Evolutionary conservation across 2,113 vertebrate genomes (phyloP).

Genomic region (Ochotona princeps): DNA sequence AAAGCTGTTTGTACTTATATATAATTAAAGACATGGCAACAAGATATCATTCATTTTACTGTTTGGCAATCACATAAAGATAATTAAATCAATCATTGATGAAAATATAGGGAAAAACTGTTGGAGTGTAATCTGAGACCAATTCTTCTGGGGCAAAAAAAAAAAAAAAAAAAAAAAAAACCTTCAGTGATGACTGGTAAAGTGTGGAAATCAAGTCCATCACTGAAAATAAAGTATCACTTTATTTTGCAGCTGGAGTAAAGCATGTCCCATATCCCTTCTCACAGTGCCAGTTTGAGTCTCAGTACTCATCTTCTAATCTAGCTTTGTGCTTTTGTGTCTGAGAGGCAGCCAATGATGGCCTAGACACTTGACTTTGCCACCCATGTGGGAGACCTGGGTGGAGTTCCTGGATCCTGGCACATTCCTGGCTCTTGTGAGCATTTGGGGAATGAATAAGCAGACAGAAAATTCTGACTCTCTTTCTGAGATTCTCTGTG

Average conservation of each 20-base stretch:
- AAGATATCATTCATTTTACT: slow-evolving; percentile 21
- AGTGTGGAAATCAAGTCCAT: neutral
- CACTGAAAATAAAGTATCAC: neutral
- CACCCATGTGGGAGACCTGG: too few relatives aligned
- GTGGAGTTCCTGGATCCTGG: too few relatives aligned
- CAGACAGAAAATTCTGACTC: too few relatives aligned
- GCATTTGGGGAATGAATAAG: too few relatives aligned
- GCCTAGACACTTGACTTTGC: too few relatives aligned
- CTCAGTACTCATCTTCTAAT: too few relatives aligned
- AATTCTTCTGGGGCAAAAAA: neutral
- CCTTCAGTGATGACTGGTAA: neutral
- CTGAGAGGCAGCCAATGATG: too few relatives aligned
- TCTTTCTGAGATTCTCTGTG: too few relatives aligned
- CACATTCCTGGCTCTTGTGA: too few relatives aligned
- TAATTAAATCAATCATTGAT: slow-evolving; percentile 24
- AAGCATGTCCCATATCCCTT: neutral
- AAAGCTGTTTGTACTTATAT: slow-evolving; percentile 18
- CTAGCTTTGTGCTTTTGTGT: too few relatives aligned
- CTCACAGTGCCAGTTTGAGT: too few relatives aligned
- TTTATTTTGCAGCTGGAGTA: neutral
- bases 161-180: neutral
- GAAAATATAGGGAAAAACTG: neutral
- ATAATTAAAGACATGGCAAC: slow-evolving; percentile 39
- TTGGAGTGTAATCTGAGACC: slow-evolving; percentile 18
- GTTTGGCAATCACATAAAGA: slow-evolving; percentile 40